These are phyloP conservation scores for Tragelaphus strepsiceros DNA, from an alignment of 2,113 vertebrate genomes.

Conservation along the genomic window DNA sequence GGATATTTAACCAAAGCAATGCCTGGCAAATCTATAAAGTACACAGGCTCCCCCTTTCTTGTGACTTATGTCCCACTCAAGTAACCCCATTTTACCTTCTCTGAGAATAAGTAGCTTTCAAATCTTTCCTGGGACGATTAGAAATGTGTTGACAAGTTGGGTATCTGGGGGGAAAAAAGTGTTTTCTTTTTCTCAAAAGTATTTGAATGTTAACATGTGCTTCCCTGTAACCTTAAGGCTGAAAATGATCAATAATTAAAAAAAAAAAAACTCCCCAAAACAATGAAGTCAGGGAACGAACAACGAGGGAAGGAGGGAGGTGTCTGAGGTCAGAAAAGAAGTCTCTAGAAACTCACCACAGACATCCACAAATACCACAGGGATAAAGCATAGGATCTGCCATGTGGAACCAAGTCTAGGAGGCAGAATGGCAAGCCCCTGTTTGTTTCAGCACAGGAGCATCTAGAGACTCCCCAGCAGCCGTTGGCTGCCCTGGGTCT, in stretches of 20 bases:
- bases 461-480: background rate
- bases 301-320: background rate
- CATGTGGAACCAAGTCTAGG: rapidly evolving
- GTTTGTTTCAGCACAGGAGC: background rate
- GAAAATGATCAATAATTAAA: background rate
- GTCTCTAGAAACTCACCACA: background rate
- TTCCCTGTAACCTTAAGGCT: background rate
- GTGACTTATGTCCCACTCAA: background rate
- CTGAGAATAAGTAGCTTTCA: background rate
- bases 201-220: background rate
- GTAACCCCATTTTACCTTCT: background rate
- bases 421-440: background rate
- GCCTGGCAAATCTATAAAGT: background rate
- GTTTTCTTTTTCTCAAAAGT: background rate
- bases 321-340: background rate
- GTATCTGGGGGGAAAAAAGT: background rate
- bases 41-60: background rate
- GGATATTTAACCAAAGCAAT: background rate
- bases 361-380: background rate
- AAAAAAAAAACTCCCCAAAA: background rate
- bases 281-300: background rate
- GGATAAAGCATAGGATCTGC: background rate
- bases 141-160: background rate
- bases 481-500: background rate
- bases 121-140: background rate